Percentiles rank a stretch among this genome's conserved stretches.
Conservation (phyloP, 1,140 invertebrate genomes). For the Chironomus tepperi region DNA sequence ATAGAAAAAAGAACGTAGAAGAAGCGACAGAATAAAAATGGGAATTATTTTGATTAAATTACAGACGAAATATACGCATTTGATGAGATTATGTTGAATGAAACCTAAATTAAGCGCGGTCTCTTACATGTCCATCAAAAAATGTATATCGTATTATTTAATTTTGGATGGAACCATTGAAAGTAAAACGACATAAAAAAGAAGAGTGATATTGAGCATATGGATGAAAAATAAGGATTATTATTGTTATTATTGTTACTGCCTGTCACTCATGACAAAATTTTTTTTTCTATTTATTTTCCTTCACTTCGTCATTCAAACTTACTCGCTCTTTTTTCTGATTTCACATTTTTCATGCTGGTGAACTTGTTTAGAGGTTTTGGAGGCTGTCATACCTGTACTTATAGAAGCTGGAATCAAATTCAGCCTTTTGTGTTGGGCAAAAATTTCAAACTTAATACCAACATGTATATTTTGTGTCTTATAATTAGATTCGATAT, state of each 20-base stretch:
- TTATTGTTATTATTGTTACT: constrained; percentile 15
- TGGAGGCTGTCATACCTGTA: not conserved
- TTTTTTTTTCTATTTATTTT: not conserved
- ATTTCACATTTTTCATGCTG: not conserved
- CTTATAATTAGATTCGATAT: not conserved
- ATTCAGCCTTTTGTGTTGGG: not conserved
- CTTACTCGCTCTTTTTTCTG: too few relatives aligned
- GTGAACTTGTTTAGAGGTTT: not conserved
- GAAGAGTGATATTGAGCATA: not conserved
- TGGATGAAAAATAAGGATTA: not conserved
- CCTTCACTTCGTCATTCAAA: too few relatives aligned
- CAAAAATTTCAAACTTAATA: too few relatives aligned
- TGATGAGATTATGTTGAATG: not conserved
- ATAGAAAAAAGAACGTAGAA: too few relatives aligned
- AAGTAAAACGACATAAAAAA: constrained; percentile 1
- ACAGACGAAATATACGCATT: not conserved
- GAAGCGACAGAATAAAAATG: too few relatives aligned
- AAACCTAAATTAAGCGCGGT: not conserved
- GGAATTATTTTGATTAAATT: too few relatives aligned
- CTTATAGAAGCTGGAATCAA: not conserved
- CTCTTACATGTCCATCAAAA: constrained; percentile 1
- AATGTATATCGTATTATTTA: not conserved
- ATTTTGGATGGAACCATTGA: not conserved
- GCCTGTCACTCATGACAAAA: not conserved
- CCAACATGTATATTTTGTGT: not conserved